Percentiles rank a stretch among this genome's conserved stretches.
Evolutionary conservation across 2,113 vertebrate genomes (phyloP).

Genomic region (Talpa occidentalis): DNA sequence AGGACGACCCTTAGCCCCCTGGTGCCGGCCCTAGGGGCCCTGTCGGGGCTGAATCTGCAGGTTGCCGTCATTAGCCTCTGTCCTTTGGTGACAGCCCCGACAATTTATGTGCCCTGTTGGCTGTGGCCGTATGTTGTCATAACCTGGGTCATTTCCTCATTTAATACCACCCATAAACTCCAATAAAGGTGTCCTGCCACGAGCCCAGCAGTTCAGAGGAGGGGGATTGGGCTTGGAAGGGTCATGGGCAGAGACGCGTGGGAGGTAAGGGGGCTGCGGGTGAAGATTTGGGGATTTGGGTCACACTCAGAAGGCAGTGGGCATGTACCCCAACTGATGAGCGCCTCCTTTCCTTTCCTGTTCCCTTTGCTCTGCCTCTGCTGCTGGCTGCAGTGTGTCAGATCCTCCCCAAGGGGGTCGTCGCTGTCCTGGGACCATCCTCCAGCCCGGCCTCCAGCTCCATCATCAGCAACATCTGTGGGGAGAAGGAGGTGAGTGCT

Average conservation of each 20-base stretch:
- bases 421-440: slow-evolving; percentile 96
- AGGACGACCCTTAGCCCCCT: neutral
- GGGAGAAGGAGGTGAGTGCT: slow-evolving; percentile 97
- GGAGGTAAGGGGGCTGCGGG: neutral
- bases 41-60: neutral
- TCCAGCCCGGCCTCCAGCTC: slow-evolving; percentile 98
- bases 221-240: neutral
- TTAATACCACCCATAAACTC: slow-evolving; percentile 63
- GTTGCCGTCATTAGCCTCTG: neutral
- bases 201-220: neutral
- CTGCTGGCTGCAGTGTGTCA: slow-evolving; percentile 93
- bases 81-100: slow-evolving; percentile 36
- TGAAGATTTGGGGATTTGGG: neutral
- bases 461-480: slow-evolving; percentile 99
- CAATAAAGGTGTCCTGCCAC: slow-evolving; percentile 14
- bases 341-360: slow-evolving; percentile 40
- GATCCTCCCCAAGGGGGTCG: slow-evolving; percentile 98
- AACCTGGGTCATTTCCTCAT: slow-evolving; percentile 62
- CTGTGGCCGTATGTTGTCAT: slow-evolving; percentile 71
- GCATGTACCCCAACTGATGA: neutral
- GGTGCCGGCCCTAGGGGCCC: fast-evolving
- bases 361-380: slow-evolving; percentile 23
- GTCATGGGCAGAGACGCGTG: fast-evolving
- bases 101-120: slow-evolving; percentile 22
- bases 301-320: neutral